phyloP scores from a whole-genome alignment of 2,888 invertebrate species.

The Cephus runcator region DNA sequence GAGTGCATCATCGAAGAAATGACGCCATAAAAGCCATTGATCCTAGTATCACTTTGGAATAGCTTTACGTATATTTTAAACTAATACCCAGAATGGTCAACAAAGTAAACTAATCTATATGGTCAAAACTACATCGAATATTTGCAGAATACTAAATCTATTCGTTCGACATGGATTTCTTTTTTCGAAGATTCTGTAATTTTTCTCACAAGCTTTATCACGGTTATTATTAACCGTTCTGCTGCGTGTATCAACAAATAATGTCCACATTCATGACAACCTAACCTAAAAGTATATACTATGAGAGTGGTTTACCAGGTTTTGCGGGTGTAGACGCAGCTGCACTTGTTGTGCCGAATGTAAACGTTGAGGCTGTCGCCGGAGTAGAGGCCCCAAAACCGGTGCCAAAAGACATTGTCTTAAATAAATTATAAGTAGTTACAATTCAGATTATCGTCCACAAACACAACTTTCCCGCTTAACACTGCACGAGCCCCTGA shows the following conservation, averaged over 20 bases:
- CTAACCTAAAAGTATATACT: constrained; percentile 44
- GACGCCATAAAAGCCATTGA: not conserved
- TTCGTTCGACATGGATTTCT: not conserved
- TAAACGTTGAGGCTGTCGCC: constrained; percentile 67
- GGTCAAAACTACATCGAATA: not conserved
- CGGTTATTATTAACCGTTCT: not conserved
- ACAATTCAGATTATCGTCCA: not conserved
- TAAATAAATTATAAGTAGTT: not conserved
- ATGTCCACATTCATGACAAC: constrained; percentile 8
- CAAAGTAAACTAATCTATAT: not conserved
- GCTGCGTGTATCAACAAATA: not conserved
- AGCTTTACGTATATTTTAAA: not conserved
- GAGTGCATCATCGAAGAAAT: constrained; percentile 13
- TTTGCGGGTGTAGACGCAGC: constrained; percentile 60
- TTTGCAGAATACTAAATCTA: not conserved
- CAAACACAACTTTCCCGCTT: not conserved
- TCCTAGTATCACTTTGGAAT: not conserved
- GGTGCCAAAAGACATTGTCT: constrained; percentile 56
- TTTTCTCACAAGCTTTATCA: not conserved
- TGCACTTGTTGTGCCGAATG: constrained; percentile 59
- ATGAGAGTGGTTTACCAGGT: constrained; percentile 43
- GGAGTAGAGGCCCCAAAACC: constrained; percentile 68
- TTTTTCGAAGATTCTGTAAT: not conserved
- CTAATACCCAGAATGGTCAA: not conserved
- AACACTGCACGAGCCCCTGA: not conserved